Conservation (phyloP, 2,113 vertebrate species). For the Tyrannus savana region DNA sequence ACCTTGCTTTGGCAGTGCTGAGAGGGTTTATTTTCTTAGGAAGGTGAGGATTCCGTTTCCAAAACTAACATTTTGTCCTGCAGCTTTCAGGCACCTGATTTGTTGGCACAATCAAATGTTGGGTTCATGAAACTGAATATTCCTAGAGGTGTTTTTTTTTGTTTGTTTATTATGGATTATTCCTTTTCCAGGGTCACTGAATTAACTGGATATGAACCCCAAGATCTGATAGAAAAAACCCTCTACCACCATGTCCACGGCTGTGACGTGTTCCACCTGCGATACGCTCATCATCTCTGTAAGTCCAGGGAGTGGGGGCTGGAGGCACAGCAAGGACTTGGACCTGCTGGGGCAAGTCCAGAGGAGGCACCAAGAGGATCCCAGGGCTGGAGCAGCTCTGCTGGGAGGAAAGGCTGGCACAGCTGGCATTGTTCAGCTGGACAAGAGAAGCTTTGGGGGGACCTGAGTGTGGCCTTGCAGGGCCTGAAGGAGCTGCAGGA, state of each 20-base stretch:
- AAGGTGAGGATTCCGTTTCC: conserved; percentile 42
- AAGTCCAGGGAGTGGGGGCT: conserved; percentile 68
- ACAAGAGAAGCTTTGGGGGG: background rate
- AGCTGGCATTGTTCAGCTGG: background rate
- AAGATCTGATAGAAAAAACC: conserved; percentile 95
- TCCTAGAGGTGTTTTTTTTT: background rate
- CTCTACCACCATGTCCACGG: conserved; percentile 92
- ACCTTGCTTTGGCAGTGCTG: background rate
- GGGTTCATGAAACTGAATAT: background rate
- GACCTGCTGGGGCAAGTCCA: background rate
- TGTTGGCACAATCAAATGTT: background rate
- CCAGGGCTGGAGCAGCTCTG: background rate
- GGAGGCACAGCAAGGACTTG: background rate
- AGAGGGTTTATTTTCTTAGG: conserved; percentile 26
- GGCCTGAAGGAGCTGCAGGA: background rate
- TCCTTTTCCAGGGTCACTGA: conserved; percentile 85
- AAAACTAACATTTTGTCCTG: background rate
- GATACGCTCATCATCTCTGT: conserved; percentile 90
- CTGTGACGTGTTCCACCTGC: conserved; percentile 90
- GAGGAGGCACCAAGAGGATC: background rate
- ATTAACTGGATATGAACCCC: conserved; percentile 92
- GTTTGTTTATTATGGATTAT: background rate
- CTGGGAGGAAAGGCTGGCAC: background rate
- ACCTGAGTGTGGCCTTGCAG: background rate
- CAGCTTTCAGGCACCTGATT: background rate